Percentiles rank a stretch among this genome's conserved stretches.
Evolutionary conservation across 2,888 invertebrate species (phyloP).

Genomic region (Nesidiocoris tenuis): DNA sequence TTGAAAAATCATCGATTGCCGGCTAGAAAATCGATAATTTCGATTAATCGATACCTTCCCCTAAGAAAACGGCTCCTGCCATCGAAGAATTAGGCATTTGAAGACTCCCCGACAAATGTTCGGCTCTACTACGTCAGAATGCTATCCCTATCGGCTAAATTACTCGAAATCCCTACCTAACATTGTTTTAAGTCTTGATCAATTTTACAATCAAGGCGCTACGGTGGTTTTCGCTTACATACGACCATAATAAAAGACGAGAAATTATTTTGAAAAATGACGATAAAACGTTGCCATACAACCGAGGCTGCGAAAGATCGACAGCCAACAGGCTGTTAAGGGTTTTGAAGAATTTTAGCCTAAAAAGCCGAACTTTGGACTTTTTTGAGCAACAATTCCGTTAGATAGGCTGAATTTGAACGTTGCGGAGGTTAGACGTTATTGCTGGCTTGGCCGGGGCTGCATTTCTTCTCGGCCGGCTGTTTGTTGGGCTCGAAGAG

Average conservation of each 20-base stretch:
- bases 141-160: neutral
- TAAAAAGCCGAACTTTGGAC: neutral
- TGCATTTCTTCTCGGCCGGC: slow-evolving; percentile 25
- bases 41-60: no score
- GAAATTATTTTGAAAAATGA: neutral
- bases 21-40: no score
- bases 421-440: slow-evolving; percentile 15
- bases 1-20: no score
- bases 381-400: neutral
- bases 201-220: slow-evolving; percentile 31
- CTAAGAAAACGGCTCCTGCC: slow-evolving; percentile 23
- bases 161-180: slow-evolving; percentile 7
- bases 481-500: slow-evolving; percentile 42
- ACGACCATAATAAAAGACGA: neutral
- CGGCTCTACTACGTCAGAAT: neutral
- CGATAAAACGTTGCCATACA: no score
- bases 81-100: slow-evolving; percentile 25
- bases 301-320: no score
- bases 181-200: slow-evolving; percentile 27
- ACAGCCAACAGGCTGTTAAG: no score
- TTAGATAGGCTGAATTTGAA: neutral
- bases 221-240: slow-evolving; percentile 9
- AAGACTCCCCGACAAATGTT: neutral
- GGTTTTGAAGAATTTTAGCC: no score
- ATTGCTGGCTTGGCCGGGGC: slow-evolving; percentile 32